Conservation (phyloP, 30 jellyfish, hydroid and myxozoan species). For the Phacellophora camtschatica region DNA sequence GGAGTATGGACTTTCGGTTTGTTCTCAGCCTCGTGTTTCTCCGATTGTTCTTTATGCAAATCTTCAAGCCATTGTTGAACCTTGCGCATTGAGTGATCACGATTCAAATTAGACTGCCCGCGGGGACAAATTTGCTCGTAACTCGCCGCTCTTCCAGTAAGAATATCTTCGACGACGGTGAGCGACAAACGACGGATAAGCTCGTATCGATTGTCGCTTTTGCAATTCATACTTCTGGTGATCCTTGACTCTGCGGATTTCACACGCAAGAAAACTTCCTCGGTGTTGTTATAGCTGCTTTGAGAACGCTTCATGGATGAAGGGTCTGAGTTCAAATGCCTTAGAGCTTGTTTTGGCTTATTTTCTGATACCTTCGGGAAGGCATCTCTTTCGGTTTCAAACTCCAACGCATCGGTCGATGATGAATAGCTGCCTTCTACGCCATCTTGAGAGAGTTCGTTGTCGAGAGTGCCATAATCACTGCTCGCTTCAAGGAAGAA, state of each 20-base stretch:
- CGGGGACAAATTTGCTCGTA: constrained; percentile 7
- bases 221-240: neutral
- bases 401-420: neutral
- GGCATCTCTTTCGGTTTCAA: neutral
- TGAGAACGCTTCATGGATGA: constrained; percentile 6
- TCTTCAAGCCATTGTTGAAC: constrained; percentile 64
- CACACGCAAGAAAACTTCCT: neutral
- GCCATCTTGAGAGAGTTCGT: neutral
- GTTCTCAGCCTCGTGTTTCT: neutral
- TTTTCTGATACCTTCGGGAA: neutral
- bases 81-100: constrained; percentile 32
- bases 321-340: neutral
- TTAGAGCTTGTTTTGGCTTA: neutral
- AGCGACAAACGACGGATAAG: constrained; percentile 48
- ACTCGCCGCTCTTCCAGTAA: constrained; percentile 49
- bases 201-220: constrained; percentile 8
- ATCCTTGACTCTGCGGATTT: neutral
- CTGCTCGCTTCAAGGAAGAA: constrained; percentile 12
- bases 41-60: neutral
- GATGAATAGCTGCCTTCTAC: constrained; percentile 25
- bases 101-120: neutral
- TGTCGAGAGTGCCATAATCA: neutral
- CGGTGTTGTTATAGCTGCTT: neutral
- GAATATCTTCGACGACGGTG: constrained; percentile 21
- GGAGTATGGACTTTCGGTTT: neutral